Conservation (phyloP, 2,888 invertebrate genomes). For the Folsomia manolachei region DNA sequence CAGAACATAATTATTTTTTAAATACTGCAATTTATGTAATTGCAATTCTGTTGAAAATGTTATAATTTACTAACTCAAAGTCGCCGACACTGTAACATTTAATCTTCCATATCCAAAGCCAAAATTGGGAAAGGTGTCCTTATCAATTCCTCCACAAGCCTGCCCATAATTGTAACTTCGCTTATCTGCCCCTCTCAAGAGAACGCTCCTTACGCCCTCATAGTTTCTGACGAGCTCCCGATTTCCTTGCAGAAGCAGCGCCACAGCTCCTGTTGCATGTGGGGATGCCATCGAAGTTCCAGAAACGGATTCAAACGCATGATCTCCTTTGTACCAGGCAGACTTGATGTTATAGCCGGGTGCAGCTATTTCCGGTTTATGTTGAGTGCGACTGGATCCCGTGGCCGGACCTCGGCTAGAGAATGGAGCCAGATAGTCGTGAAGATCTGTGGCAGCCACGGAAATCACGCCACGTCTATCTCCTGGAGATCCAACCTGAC, state of each 20-base stretch:
- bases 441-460: constrained; percentile 19
- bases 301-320: constrained; percentile 1
- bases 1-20: too few relatives aligned
- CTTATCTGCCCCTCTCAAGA: not conserved
- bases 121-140: constrained; percentile 4
- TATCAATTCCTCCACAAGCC: constrained; percentile 1
- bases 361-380: constrained; percentile 30
- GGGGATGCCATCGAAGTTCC: constrained; percentile 30
- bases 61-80: too few relatives aligned
- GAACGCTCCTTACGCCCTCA: not conserved
- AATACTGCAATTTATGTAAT: too few relatives aligned
- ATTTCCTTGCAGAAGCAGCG: constrained; percentile 20
- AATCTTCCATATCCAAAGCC: constrained; percentile 5
- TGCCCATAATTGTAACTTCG: not conserved
- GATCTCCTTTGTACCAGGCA: constrained; percentile 2
- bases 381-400: not conserved
- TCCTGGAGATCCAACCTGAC: constrained; percentile 14
- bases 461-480: constrained; percentile 22
- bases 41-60: too few relatives aligned
- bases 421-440: constrained; percentile 18
- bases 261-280: constrained; percentile 27
- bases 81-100: not conserved
- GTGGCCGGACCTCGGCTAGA: constrained; percentile 25
- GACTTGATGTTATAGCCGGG: constrained; percentile 25
- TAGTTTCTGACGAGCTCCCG: constrained; percentile 11